Percentiles rank a stretch among this genome's conserved stretches.
Evolutionary conservation across 2,797 vertebrate genomes (phyloP).

Genomic region (Discoglossus pictus): DNA sequence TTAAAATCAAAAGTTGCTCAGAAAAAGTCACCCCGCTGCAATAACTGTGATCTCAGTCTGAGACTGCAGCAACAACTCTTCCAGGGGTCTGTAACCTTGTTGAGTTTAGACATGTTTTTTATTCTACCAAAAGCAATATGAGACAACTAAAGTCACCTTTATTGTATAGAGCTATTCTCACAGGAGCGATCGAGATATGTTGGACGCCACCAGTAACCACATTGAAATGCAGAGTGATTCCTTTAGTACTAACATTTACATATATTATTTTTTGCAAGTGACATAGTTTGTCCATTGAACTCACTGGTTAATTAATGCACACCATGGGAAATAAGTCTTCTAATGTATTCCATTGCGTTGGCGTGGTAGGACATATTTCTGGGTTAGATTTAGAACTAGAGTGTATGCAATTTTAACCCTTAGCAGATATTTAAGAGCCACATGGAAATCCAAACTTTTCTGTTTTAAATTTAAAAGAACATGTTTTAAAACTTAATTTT

Average conservation of each 20-base stretch:
- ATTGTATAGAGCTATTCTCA: slow-evolving; percentile 5
- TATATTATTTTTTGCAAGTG: slow-evolving; percentile 27
- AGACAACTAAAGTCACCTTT: slow-evolving; percentile 25
- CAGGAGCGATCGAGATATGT: not conserved
- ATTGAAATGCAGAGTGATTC: slow-evolving; percentile 13
- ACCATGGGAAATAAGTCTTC: slow-evolving; percentile 37
- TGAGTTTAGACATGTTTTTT: not conserved
- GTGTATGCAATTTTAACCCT: no score
- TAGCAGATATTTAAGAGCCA: no score
- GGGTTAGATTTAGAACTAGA: slow-evolving; percentile 45
- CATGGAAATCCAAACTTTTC: no score
- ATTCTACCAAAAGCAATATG: not conserved
- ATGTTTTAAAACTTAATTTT: no score
- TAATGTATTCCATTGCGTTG: slow-evolving; percentile 33
- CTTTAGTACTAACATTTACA: slow-evolving; percentile 27
- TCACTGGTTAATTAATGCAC: slow-evolving; percentile 37
- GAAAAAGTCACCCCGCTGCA: no score
- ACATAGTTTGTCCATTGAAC: slow-evolving; percentile 28
- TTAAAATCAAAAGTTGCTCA: no score
- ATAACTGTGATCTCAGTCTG: no score
- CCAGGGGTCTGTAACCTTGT: no score
- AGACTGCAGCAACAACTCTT: no score
- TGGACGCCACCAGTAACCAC: not conserved
- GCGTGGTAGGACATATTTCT: slow-evolving; percentile 44
- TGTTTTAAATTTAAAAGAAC: no score